A percentile compares a stretch with the other conserved stretches of the same genome.
These are phyloP conservation scores for Archips crataeganus DNA, from an alignment of 2,888 invertebrate genomes.

Conservation along the genomic window DNA sequence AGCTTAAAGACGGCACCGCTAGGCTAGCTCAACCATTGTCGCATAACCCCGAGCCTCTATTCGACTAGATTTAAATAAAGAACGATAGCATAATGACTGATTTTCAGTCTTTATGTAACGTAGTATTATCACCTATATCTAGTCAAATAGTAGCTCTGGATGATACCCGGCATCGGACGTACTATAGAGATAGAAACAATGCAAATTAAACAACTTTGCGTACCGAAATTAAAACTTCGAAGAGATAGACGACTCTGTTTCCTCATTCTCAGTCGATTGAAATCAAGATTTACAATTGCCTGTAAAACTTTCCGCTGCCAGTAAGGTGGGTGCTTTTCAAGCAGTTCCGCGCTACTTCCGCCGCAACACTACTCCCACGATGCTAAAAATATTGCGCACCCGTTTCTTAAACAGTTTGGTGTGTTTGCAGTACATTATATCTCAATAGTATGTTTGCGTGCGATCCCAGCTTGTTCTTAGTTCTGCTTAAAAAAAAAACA, in stretches of 20 bases:
- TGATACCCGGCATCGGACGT: background rate
- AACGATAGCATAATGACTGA: background rate
- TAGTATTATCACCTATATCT: background rate
- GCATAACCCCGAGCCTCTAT: conserved; percentile 1
- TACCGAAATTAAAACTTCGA: background rate
- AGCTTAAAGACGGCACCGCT: background rate
- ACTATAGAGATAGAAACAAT: background rate
- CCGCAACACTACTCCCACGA: too few species aligned
- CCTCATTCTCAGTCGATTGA: background rate
- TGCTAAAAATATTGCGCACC: background rate
- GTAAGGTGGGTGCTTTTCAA: too few species aligned
- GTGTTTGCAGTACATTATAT: background rate
- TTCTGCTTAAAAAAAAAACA: background rate
- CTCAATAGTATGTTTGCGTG: background rate
- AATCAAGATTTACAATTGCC: too few species aligned
- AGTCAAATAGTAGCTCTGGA: background rate
- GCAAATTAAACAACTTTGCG: background rate
- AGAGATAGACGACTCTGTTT: background rate
- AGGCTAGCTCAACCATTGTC: background rate
- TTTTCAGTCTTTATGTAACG: background rate
- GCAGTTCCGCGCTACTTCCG: too few species aligned
- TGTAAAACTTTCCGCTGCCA: too few species aligned
- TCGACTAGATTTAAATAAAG: background rate
- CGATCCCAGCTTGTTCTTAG: background rate
- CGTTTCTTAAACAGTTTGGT: background rate